phyloP scores from a whole-genome alignment of 2,888 invertebrate genomes.

The Clanis bilineata region DNA sequence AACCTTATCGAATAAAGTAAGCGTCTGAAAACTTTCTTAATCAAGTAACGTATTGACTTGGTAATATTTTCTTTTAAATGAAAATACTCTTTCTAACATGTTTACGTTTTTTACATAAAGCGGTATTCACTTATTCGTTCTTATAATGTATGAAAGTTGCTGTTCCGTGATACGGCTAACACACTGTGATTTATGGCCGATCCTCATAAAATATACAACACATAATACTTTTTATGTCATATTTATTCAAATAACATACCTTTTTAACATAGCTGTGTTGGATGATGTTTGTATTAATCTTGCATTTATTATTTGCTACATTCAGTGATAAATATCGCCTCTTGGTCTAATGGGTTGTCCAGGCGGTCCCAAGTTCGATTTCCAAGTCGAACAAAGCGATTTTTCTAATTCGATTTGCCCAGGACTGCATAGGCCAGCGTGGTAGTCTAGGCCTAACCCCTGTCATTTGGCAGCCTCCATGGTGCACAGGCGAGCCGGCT shows the following conservation, averaged over 20 bases:
- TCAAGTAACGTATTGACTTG: not conserved
- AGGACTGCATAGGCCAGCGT: too few relatives aligned
- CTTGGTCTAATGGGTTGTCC: too few relatives aligned
- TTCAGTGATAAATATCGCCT: not conserved
- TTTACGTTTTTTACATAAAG: slow-evolving; percentile 5
- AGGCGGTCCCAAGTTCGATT: too few relatives aligned
- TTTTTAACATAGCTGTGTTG: not conserved
- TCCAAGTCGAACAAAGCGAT: not conserved
- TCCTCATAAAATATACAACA: slow-evolving; percentile 36
- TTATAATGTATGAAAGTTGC: slow-evolving; percentile 12
- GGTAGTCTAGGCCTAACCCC: too few relatives aligned
- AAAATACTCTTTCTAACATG: not conserved
- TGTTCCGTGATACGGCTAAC: slow-evolving; percentile 8
- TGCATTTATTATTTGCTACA: not conserved
- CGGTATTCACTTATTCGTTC: slow-evolving; percentile 2
- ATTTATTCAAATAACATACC: slow-evolving; percentile 28
- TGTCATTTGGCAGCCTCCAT: too few relatives aligned
- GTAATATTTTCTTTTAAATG: too few relatives aligned
- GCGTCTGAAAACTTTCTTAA: not conserved
- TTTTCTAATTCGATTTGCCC: too few relatives aligned
- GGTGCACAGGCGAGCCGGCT: too few relatives aligned
- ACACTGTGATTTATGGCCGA: slow-evolving; percentile 37
- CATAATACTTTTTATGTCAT: slow-evolving; percentile 43
- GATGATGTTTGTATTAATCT: not conserved
- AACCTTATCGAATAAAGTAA: not conserved